These are phyloP conservation scores for Microctonus brassicae DNA, from an alignment of 2,888 invertebrate genomes.

Conservation along the genomic window DNA sequence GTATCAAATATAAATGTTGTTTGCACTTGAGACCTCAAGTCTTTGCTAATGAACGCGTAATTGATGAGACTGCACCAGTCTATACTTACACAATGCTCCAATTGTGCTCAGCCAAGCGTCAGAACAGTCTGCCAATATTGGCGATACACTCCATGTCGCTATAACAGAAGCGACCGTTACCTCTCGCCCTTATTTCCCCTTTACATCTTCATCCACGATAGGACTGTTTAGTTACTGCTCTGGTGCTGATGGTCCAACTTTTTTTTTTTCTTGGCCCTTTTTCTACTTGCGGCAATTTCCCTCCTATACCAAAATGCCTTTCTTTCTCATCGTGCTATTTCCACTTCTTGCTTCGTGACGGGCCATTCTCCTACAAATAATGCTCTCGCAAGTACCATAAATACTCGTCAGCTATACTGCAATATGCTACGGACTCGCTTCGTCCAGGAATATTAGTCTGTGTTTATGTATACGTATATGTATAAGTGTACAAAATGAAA, in stretches of 20 bases:
- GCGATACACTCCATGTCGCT: conserved; percentile 64
- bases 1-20: conserved; percentile 19
- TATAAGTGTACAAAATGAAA: conserved; percentile 10
- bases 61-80: conserved; percentile 65
- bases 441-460: conserved; percentile 41
- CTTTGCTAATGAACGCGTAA: conserved; percentile 62
- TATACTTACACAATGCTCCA: conserved; percentile 65
- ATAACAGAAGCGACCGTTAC: conserved; percentile 41
- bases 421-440: conserved; percentile 55
- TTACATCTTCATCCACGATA: neutral
- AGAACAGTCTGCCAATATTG: conserved; percentile 59
- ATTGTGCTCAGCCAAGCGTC: conserved; percentile 63
- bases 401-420: conserved; percentile 62
- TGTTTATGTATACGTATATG: conserved; percentile 11
- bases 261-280: neutral
- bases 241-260: neutral
- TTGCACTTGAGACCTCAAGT: conserved; percentile 39
- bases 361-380: conserved; percentile 60
- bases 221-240: neutral
- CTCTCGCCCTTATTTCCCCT: conserved; percentile 8
- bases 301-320: conserved; percentile 38
- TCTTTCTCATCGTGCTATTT: conserved; percentile 4
- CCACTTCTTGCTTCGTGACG: conserved; percentile 27
- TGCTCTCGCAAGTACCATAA: conserved; percentile 61
- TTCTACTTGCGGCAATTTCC: neutral